These are phyloP conservation scores for Meganola albula DNA, from an alignment of 2,888 invertebrate species.

Conservation along the genomic window DNA sequence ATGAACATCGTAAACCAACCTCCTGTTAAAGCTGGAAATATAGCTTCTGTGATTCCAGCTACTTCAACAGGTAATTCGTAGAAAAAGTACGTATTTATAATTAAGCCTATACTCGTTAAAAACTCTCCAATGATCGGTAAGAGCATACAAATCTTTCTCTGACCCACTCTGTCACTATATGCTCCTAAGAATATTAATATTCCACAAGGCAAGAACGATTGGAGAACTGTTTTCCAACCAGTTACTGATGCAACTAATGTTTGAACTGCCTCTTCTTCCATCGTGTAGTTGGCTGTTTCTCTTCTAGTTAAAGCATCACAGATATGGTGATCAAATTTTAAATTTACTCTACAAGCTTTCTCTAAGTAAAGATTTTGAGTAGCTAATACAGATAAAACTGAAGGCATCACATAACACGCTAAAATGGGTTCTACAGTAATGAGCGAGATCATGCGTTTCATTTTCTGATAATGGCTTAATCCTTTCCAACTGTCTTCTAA, in stretches of 20 bases:
- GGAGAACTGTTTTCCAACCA: conserved; percentile 91
- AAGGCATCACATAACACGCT: conserved; percentile 83
- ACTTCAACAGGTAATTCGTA: conserved; percentile 88
- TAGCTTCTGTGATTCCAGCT: conserved; percentile 86
- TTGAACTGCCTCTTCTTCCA: conserved; percentile 82
- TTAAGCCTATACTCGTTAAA: conserved; percentile 85
- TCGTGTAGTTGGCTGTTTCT: conserved; percentile 79
- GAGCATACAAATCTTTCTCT: conserved; percentile 88
- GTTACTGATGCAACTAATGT: conserved; percentile 87
- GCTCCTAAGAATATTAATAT: conserved; percentile 90
- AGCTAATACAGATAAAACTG: conserved; percentile 83
- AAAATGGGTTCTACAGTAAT: conserved; percentile 87
- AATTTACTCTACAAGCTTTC: conserved; percentile 91
- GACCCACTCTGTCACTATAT: conserved; percentile 83
- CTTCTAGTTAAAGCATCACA: conserved; percentile 87
- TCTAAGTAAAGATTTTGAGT: conserved; percentile 91
- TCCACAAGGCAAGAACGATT: conserved; percentile 87
- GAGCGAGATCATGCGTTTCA: conserved; percentile 76
- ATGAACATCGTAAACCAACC: conserved; percentile 95
- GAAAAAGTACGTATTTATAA: conserved; percentile 88
- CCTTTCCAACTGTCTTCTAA: conserved; percentile 60
- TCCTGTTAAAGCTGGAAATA: conserved; percentile 89
- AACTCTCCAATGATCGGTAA: conserved; percentile 89
- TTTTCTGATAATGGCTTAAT: conserved; percentile 76
- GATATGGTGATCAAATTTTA: conserved; percentile 82